These are phyloP conservation scores for Diarsia dahlii DNA, from an alignment of 2,888 invertebrate genomes.

Conservation along the genomic window DNA sequence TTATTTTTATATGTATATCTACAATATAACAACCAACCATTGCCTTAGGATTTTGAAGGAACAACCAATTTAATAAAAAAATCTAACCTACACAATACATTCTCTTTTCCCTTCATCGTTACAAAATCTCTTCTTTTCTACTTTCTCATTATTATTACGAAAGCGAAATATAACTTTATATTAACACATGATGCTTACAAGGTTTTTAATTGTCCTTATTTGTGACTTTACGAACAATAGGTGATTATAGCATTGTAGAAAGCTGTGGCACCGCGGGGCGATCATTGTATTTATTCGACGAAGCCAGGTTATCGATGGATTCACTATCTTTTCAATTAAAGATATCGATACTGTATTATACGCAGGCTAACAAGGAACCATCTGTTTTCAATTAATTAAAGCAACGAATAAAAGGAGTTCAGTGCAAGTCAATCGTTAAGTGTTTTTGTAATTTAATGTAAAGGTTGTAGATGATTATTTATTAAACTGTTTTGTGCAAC, in stretches of 20 bases:
- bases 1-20: no score
- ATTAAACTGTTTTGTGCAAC: constrained; percentile 52
- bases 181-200: constrained; percentile 63
- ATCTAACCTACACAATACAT: background rate
- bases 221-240: constrained; percentile 86
- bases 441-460: constrained; percentile 66
- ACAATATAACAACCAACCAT: no score
- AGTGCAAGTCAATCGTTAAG: constrained; percentile 73
- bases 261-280: constrained; percentile 84
- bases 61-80: background rate
- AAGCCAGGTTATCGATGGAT: constrained; percentile 78
- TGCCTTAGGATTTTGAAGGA: background rate
- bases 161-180: constrained; percentile 40
- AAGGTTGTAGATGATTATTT: constrained; percentile 37
- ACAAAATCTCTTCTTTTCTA: constrained; percentile 15
- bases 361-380: constrained; percentile 87
- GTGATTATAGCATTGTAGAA: constrained; percentile 88
- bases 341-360: constrained; percentile 79
- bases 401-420: constrained; percentile 76
- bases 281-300: constrained; percentile 86
- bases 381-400: constrained; percentile 89
- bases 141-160: constrained; percentile 36
- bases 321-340: constrained; percentile 86
- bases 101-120: constrained; percentile 1
- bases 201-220: constrained; percentile 82